Base-by-base conservation (phyloP, 2,113 vertebrate species). In the Malurus cyaneus region DNA sequence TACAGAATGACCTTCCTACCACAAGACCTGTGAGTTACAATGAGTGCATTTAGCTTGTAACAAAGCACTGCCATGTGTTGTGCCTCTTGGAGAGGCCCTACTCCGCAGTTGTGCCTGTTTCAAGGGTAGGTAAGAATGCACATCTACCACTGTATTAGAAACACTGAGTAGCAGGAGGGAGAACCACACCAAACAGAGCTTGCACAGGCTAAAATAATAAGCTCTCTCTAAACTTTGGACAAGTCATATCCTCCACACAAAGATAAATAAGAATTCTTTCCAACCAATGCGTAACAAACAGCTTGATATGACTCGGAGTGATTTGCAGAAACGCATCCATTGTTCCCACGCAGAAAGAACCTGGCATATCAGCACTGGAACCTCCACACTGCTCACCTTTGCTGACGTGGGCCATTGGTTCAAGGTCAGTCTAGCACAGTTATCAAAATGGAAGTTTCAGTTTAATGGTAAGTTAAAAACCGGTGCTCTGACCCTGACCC, bases 61-160 rank as follows among this genome's bases (percentile, higher is more conserved):
- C 64, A 89, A 96, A 96, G 88, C 61, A 10, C n/a, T 72, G 76
- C 93, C 82, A 57, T 77, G 90, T 70, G 67, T 42, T 1, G 5
- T 80, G 81, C 91, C 79, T 84, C 90, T 88, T 64, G 82, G 79
- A 93, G 94, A 86, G 91, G 77, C 65, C 86, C 77, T n/a, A 2
- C 56, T 78, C 50, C 2, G 4, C 67, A 52, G 77, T 42, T 0
- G 0, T 54, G 80, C 72, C 83, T 90, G 20, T 39, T 85, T 44
- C 36, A 74, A 47, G 12, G 42, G 54, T 54, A 92, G 53, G 53
- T 83, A 82, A 78, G 79, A 73, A 86, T 4, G 28, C 29, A 57
- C 59, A 71, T 69, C 53, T 47, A 21, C 19, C 64, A 74, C 65
- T 2, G 1, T 29, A 8, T 49, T 56, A 64, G 77, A 64, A 86